phyloP scores from a whole-genome alignment of 2,888 invertebrate species.

The Rotaria sp. region DNA sequence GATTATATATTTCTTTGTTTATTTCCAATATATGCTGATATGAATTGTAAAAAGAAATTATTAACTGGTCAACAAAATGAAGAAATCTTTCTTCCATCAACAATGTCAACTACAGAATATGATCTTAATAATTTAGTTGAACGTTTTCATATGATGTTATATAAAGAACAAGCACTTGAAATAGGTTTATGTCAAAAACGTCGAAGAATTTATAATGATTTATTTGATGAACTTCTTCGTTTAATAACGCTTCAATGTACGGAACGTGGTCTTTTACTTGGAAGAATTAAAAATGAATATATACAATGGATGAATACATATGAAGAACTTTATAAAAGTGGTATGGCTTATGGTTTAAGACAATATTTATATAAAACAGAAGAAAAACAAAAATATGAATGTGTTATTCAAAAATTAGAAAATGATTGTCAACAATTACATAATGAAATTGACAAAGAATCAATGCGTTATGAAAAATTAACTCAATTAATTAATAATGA shows the following conservation, averaged over 20 bases:
- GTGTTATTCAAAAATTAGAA: neutral
- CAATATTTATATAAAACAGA: neutral
- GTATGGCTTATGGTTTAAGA: conserved; percentile 12
- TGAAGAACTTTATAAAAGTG: neutral
- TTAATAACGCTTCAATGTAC: neutral
- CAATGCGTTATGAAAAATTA: neutral
- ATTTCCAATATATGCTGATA: neutral
- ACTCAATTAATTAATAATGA: neutral
- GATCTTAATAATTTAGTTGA: neutral
- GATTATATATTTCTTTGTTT: neutral
- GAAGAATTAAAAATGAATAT: conserved; percentile 1
- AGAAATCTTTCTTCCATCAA: conserved; percentile 14
- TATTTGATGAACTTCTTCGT: conserved; percentile 19
- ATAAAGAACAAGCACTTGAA: conserved; percentile 8
- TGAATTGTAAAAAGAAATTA: neutral
- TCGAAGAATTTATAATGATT: conserved; percentile 16
- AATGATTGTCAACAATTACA: neutral
- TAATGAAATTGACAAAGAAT: neutral
- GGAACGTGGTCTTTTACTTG: neutral
- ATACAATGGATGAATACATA: neutral
- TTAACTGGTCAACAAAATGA: neutral
- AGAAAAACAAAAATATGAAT: neutral
- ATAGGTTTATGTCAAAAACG: conserved; percentile 12
- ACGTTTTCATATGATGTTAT: neutral
- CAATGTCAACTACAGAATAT: neutral